A percentile compares a stretch with the other conserved stretches of the same genome.
Evolutionary conservation across 2,888 invertebrate species (phyloP).

Genomic region (Ceratothoa steindachneri): DNA sequence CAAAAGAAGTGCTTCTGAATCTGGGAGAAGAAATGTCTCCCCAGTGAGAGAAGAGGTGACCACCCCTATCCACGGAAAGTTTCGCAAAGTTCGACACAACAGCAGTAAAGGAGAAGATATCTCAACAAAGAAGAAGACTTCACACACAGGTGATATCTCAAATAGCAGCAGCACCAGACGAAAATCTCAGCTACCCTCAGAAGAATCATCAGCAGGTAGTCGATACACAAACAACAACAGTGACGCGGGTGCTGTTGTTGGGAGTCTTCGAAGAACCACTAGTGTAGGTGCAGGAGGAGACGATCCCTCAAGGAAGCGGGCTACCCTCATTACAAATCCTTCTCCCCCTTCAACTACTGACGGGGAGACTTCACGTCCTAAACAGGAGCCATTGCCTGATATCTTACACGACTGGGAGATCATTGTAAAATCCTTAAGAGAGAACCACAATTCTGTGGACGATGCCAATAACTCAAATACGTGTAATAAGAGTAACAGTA

Average conservation of each 20-base stretch:
- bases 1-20: conserved; percentile 6
- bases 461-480: neutral
- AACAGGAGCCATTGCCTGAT: conserved; percentile 31
- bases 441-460: neutral
- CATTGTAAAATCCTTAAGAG: conserved; percentile 37
- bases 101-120: conserved; percentile 3
- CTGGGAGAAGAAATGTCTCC: neutral
- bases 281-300: conserved; percentile 1
- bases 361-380: conserved; percentile 18
- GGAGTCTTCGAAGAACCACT: conserved; percentile 15
- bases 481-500: neutral
- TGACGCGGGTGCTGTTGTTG: neutral
- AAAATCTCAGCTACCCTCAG: neutral
- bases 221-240: neutral
- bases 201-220: neutral
- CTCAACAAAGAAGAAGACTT: neutral
- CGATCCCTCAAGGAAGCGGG: conserved; percentile 7
- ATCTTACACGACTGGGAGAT: conserved; percentile 47
- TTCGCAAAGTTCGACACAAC: neutral
- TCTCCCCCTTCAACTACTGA: conserved; percentile 9
- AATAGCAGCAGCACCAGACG: neutral
- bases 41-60: conserved; percentile 8
- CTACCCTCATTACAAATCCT: neutral
- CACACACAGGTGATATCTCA: neutral
- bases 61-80: neutral